Conservation (phyloP, 2,888 invertebrate genomes). For the Pimpla rufipes region DNA sequence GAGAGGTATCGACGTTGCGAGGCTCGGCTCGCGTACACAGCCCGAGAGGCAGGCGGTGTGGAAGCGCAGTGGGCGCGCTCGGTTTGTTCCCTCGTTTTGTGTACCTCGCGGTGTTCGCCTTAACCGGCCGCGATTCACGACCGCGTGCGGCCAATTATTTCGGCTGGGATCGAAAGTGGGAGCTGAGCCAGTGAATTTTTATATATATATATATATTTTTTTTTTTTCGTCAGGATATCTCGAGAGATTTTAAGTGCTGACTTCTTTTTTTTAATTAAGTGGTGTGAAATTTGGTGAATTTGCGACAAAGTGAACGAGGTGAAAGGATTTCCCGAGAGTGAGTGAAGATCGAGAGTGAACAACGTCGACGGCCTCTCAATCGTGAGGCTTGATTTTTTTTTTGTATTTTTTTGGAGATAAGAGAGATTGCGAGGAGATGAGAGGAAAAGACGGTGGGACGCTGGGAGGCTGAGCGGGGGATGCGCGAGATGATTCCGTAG, state of each 20-base stretch:
- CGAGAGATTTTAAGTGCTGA: not conserved
- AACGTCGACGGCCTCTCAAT: not conserved
- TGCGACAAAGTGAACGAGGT: slow-evolving; percentile 53
- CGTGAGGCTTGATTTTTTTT: no score
- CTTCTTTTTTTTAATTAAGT: no score
- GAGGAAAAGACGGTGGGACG: slow-evolving; percentile 38
- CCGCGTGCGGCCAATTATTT: slow-evolving; percentile 60
- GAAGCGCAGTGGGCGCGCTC: slow-evolving; percentile 55
- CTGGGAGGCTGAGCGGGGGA: slow-evolving; percentile 28
- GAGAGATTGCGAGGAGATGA: not conserved
- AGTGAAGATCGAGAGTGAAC: slow-evolving; percentile 68
- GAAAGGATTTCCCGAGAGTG: slow-evolving; percentile 58
- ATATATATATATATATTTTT: no score
- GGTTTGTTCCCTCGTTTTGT: slow-evolving; percentile 58
- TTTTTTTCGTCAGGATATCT: not conserved
- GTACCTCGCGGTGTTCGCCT: slow-evolving; percentile 37
- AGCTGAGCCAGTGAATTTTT: slow-evolving; percentile 2
- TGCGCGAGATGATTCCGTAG: slow-evolving; percentile 64
- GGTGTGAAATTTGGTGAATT: no score
- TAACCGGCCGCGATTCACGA: slow-evolving; percentile 8
- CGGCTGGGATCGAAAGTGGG: slow-evolving; percentile 29
- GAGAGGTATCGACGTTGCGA: slow-evolving; percentile 56
- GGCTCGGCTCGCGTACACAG: slow-evolving; percentile 47
- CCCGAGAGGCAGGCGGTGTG: slow-evolving; percentile 14
- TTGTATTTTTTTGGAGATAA: no score